Conservation (phyloP, 2,888 invertebrate species). For the Stenchaetothrips biformis region DNA sequence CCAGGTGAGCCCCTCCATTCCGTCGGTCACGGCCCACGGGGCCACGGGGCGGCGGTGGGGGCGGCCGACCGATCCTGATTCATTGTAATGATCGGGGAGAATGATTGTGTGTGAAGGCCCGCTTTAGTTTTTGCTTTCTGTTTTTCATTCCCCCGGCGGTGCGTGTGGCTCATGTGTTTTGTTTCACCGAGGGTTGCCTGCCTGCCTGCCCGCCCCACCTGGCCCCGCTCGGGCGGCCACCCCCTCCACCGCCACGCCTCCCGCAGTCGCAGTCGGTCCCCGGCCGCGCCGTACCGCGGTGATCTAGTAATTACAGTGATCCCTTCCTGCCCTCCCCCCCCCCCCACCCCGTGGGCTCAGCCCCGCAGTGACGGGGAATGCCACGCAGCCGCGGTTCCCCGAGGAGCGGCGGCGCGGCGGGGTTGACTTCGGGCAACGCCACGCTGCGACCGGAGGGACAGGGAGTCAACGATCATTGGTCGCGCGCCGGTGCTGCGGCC, state of each 20-base stretch:
- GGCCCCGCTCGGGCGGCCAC: background rate
- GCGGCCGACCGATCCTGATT: background rate
- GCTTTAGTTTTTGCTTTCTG: no score
- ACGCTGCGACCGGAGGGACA: background rate
- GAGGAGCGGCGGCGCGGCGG: no score
- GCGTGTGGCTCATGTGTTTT: background rate
- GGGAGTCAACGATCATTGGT: no score
- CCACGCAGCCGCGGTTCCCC: background rate
- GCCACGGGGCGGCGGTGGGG: no score
- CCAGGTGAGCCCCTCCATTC: no score
- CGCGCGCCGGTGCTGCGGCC: no score
- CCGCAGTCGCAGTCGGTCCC: background rate
- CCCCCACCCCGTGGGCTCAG: background rate
- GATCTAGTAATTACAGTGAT: conserved; percentile 24
- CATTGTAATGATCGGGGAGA: background rate
- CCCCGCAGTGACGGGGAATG: background rate
- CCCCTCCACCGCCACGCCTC: background rate
- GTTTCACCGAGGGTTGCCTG: background rate
- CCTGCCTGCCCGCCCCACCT: background rate
- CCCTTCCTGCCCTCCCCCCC: background rate
- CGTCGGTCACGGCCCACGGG: no score
- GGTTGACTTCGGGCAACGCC: background rate
- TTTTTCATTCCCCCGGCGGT: background rate
- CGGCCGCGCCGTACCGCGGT: background rate
- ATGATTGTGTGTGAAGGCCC: background rate